phyloP scores from a whole-genome alignment of 1,140 invertebrate species.

The Pseudobourletiella spinata region DNA sequence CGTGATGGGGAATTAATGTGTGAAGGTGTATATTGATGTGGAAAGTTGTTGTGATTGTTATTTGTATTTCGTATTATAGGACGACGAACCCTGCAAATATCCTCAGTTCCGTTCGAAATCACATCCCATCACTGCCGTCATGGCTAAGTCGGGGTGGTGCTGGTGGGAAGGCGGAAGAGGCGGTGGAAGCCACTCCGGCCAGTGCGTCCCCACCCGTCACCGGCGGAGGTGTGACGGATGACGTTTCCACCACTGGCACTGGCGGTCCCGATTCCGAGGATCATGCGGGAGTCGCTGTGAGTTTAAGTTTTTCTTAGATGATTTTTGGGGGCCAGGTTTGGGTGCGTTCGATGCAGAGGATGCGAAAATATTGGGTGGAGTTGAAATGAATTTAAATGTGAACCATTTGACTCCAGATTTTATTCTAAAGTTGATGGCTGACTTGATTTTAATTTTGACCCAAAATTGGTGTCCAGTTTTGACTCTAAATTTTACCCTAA shows the following conservation, averaged over 20 bases:
- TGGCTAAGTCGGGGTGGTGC: constrained; percentile 31
- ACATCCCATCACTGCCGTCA: constrained; percentile 27
- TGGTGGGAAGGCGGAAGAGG: constrained; percentile 37
- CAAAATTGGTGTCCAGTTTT: too few species aligned
- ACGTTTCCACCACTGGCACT: constrained; percentile 57
- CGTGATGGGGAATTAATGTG: background rate
- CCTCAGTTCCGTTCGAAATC: constrained; percentile 24
- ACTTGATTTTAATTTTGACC: background rate
- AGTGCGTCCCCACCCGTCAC: constrained; percentile 1
- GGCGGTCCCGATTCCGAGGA: constrained; percentile 68
- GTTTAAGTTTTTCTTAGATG: too few species aligned
- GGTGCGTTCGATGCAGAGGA: background rate
- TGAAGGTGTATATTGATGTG: background rate
- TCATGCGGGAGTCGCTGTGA: too few species aligned
- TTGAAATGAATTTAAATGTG: background rate
- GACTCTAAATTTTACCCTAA: too few species aligned
- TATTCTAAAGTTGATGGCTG: background rate
- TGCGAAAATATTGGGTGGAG: background rate
- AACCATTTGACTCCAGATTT: background rate
- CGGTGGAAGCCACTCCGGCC: constrained; percentile 40
- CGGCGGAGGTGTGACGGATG: constrained; percentile 35
- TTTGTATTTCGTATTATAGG: background rate
- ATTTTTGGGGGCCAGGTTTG: too few species aligned
- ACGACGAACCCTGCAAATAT: constrained; percentile 1
- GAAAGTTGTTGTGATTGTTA: background rate